Evolutionary conservation across 2,797 vertebrate species (phyloP).

Genomic region (Okamejei kenojei): DNA sequence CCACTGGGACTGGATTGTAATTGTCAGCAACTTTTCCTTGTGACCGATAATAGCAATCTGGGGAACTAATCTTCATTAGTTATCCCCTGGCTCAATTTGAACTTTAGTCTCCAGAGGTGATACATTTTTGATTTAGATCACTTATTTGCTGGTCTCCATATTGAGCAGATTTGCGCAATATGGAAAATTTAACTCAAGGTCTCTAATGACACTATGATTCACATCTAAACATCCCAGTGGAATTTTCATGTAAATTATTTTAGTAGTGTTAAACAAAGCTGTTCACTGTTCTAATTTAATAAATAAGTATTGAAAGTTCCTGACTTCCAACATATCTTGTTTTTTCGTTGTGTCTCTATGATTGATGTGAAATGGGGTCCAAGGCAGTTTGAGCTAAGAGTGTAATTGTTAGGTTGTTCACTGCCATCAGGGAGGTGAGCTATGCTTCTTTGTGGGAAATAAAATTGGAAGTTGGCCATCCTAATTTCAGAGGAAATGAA

Average conservation of each 20-base stretch:
- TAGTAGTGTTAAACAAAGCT: slow-evolving; percentile 37
- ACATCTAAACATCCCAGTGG: slow-evolving; percentile 37
- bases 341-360: slow-evolving; percentile 22
- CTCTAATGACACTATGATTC: slow-evolving; percentile 35
- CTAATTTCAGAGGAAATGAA: slow-evolving; percentile 38
- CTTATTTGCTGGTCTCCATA: slow-evolving; percentile 34
- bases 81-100: slow-evolving; percentile 36
- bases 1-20: slow-evolving; percentile 24
- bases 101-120: slow-evolving; percentile 30
- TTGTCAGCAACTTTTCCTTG: slow-evolving; percentile 35
- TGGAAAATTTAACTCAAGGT: slow-evolving; percentile 38
- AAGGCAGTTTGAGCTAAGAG: slow-evolving; percentile 30
- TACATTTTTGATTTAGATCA: slow-evolving; percentile 38
- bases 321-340: slow-evolving; percentile 24
- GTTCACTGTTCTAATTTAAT: slow-evolving; percentile 38
- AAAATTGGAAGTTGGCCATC: slow-evolving; percentile 33
- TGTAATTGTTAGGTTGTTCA: slow-evolving; percentile 33
- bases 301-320: slow-evolving; percentile 30
- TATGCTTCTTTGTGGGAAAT: slow-evolving; percentile 35
- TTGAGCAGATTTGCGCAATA: slow-evolving; percentile 37
- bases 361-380: slow-evolving; percentile 36
- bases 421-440: slow-evolving; percentile 25
- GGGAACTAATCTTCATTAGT: slow-evolving; percentile 37
- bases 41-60: slow-evolving; percentile 32
- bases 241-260: slow-evolving; percentile 36